Evolutionary conservation across 92 coral and sea anemone genomes (phyloP).

Genomic region (Epizoanthus ramosus): DNA sequence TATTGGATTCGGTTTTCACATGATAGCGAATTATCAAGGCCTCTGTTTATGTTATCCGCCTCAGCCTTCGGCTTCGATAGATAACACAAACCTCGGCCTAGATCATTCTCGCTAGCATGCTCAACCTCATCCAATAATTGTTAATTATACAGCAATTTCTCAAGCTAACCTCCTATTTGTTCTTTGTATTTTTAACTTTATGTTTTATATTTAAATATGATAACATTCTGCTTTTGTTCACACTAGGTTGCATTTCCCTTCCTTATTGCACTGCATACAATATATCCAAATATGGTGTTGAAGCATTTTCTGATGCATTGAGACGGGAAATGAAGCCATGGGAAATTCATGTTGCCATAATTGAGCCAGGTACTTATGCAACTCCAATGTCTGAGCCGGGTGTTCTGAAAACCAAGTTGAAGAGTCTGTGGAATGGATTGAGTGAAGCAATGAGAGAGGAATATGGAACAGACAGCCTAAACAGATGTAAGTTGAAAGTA

Average conservation of each 20-base stretch:
- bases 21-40: too few species aligned
- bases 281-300: slow-evolving; percentile 54
- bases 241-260: slow-evolving; percentile 47
- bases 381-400: slow-evolving; percentile 45
- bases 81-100: too few species aligned
- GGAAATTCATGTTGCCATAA: slow-evolving; percentile 33
- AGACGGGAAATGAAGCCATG: slow-evolving; percentile 47
- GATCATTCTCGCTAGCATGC: too few species aligned
- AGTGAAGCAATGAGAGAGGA: slow-evolving; percentile 46
- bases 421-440: slow-evolving; percentile 48
- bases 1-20: too few species aligned
- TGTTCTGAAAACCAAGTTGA: slow-evolving; percentile 2
- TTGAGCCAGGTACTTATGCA: slow-evolving; percentile 52
- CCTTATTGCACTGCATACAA: slow-evolving; percentile 51
- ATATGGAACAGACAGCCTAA: slow-evolving; percentile 38
- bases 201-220: too few species aligned
- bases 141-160: too few species aligned
- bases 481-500: slow-evolving; percentile 35
- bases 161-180: too few species aligned
- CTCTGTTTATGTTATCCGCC: too few species aligned
- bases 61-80: too few species aligned
- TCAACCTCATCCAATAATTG: too few species aligned
- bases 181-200: too few species aligned
- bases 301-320: slow-evolving; percentile 59
- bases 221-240: too few species aligned